Base-by-base conservation (phyloP, 2,113 vertebrate genomes). In the Trematomus loennbergii region DNA sequence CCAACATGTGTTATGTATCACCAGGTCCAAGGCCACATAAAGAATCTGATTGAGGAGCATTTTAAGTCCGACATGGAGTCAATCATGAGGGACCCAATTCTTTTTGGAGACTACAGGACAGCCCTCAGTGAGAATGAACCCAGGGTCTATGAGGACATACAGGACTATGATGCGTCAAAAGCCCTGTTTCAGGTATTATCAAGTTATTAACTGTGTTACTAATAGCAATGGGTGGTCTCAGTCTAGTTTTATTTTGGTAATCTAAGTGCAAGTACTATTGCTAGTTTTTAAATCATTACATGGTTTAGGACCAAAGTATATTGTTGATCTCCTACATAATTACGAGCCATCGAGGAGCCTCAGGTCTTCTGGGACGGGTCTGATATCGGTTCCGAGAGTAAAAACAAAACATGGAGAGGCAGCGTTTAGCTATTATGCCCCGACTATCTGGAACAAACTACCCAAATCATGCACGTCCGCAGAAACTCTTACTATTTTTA, bases 101-200 rank as follows among this genome's bases (percentile, higher is more conserved):
- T 99, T 50, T 99, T 97, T 83, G 98, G 98, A 78, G 98, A 99
- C 94, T 99, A 97, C 91, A 96, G 95, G 74, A 95, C 76, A 45
- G 96, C 97, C 1, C 93, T 98, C 75, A 94, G 85, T 0, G 96
- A 97, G 4, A 94, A 81, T 48, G 98, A 98, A 46, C 88, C 91
- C 1, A 94, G 97, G 13, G n/a, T 97, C 29, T 99, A 99, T 70
- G 98, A 99, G 75, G 98, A 99, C 85, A 94, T 99, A 71, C 96
- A 96, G 81, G 97, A 98, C 87, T 99, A 97, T 2, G 97, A 97
- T 57, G 93, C 95, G 0, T 96, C 96, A 68, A 98, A 97, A 92
- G 96, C 96, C 40, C 78, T 99, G 49, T 99, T 99, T 88, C 95
- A 98, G 96, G 98, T 98, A 84, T 0, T 46, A 18, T 50, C 50